Evolutionary conservation across 2,113 vertebrate species (phyloP), one percentile per base, ranked within the genome.

Genomic region (Oreocharis arfaki): DNA sequence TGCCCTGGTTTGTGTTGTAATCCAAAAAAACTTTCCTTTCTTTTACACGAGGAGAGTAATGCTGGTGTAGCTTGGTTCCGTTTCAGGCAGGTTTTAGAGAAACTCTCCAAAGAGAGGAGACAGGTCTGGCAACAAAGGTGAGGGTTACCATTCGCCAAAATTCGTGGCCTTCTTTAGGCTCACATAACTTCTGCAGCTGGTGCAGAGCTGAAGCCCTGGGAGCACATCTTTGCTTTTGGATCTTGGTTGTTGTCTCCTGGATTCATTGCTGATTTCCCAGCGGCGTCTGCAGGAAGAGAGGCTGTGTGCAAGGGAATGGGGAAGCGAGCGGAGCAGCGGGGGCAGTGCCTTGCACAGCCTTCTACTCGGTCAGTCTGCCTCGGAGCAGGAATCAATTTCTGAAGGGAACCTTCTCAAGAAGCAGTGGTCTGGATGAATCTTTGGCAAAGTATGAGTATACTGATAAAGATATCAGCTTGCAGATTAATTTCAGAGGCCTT

Each of bases 271-370:
- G 52, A 46, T 75, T 52, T 49, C 73, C 84, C 71, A 35, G 52
- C 0, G 0, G 59, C 0, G 1, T 63, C 85, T 90, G 79, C 60
- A 53, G 68, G 67, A 65, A n/a, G 82, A 32, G 84, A 56, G 82
- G 39, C 90, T 74, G 39, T 56, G 70, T 35, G 74, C 0, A 5
- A 60, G 84, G 75, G 44, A 67, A 37, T 5, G 42, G 84, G 67
- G 42, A 77, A 63, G 79, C 1, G 6, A 77, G 80, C 15, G 0
- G 6, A 47, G 50, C 0, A 0, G 37, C 4, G 39, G 22, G 55
- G 73, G 50, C 79, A 71, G 75, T 30, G 19, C n/a, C 59, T 60
- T 30, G 42, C 61, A 4, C 8, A 24, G 32, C 69, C 61, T 33
- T 10, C 68, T 37, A 1, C 61, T 23, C 5, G 5, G 2, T 68